Conservation (phyloP, 2,888 invertebrate species). For the Frankliniella intonsa region DNA sequence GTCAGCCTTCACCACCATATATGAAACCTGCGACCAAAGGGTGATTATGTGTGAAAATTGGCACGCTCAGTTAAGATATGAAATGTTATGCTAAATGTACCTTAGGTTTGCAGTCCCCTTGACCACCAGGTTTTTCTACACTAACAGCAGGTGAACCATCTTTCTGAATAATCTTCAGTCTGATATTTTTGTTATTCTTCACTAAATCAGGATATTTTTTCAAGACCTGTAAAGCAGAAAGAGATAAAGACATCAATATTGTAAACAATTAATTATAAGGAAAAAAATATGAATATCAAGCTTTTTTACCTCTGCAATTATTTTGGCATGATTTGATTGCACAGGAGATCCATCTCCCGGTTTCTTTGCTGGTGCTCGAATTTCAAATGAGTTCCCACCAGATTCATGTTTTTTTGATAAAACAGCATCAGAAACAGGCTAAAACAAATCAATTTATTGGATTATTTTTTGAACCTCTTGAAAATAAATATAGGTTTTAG, state of each 20-base stretch:
- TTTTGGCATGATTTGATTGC: slow-evolving; percentile 68
- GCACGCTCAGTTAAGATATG: neutral
- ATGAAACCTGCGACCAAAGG: slow-evolving; percentile 46
- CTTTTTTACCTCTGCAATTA: slow-evolving; percentile 64
- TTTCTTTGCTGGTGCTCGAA: neutral
- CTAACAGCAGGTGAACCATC: slow-evolving; percentile 33
- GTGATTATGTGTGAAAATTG: neutral
- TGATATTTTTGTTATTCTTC: slow-evolving; percentile 80
- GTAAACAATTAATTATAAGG: neutral
- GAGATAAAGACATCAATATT: neutral
- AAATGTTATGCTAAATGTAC: slow-evolving; percentile 5
- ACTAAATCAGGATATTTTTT: slow-evolving; percentile 85
- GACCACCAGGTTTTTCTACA: slow-evolving; percentile 51
- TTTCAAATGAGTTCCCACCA: neutral
- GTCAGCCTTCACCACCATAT: slow-evolving; percentile 50
- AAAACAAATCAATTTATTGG: too few species aligned
- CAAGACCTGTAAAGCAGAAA: slow-evolving; percentile 52
- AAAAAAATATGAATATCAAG: neutral
- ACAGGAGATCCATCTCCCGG: neutral
- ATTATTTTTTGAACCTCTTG: neutral
- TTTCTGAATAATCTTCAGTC: slow-evolving; percentile 66
- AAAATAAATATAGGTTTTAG: neutral
- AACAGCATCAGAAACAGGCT: neutral
- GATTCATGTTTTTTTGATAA: neutral
- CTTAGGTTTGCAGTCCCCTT: slow-evolving; percentile 32